Evolutionary conservation across 35 echinoderm and acorn worm genomes (phyloP), one percentile per base, ranked within the genome.

Genomic region (Ophiothrix spiculata): DNA sequence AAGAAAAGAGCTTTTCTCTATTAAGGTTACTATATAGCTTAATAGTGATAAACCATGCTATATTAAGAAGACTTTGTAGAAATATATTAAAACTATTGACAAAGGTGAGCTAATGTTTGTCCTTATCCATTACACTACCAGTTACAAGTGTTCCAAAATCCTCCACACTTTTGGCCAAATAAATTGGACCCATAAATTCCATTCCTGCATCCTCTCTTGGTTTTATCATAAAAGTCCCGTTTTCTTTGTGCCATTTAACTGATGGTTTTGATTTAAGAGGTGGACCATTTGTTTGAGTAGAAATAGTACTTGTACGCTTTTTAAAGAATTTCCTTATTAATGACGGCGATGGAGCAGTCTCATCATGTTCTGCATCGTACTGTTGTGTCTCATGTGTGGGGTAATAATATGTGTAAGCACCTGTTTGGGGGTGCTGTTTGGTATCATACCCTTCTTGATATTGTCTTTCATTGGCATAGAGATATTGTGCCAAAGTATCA

Each of bases 181-280:
- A 69, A n/a, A 69, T 69, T 28, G 60, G 60, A 25, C 60, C 60
- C 60, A 69, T 69, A 69, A 69, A 69, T n/a, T 69, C 60, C 25
- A 69, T 69, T 69, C 60, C 60, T n/a, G 60, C 60, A 69, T 69
- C 60, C 29, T 69, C 60, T 25, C 60, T 69, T 25, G 60, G 60
- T n/a, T 69, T 69, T 2, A 69, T 69, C 60, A 69, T 69, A 69
- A 25, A 69, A 6, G 60, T 69, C 23, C 60, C 60, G 29, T 69
- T 28, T 28, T 69, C 60, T 25, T 28, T 4, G 29, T 69, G 10
- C 60, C 60, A 69, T 12, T 69, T 69, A 6, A 69, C 60, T 4
- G 60, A 69, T 15, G 60, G 29, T n/a, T 25, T 69, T 4, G 10
- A 15, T 2, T 4, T 15, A 4, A n/a, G 23, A 4, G 60, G 60